phyloP scores from a whole-genome alignment of 2,888 invertebrate genomes.

The Aleiodes leptofemur region DNA sequence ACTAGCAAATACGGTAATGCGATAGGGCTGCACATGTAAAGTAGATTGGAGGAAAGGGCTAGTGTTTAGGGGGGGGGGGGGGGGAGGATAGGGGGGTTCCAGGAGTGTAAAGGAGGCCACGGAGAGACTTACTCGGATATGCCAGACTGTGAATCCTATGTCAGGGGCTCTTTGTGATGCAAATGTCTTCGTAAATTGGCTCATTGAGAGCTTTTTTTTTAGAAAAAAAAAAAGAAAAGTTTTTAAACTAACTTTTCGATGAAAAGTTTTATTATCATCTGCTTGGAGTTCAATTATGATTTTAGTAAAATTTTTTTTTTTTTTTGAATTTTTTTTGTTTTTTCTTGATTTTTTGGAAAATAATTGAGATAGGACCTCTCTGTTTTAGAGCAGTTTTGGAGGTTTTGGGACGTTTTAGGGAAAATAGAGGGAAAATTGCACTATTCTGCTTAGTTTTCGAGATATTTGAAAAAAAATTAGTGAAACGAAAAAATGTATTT shows the following conservation, averaged over 20 bases:
- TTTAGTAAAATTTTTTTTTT: not conserved
- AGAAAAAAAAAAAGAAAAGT: no score
- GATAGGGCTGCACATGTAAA: not conserved
- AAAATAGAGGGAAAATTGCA: no score
- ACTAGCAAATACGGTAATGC: constrained; percentile 10
- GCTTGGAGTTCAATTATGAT: not conserved
- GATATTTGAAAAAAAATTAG: not conserved
- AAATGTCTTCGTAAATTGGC: constrained; percentile 22
- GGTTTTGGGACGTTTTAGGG: no score
- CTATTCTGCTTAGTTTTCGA: no score
- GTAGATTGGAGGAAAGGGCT: not conserved
- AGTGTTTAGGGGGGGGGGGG: no score
- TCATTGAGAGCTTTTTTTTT: constrained; percentile 2
- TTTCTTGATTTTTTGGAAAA: no score
- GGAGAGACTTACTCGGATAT: constrained; percentile 22
- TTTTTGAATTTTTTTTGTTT: no score
- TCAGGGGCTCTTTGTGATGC: constrained; percentile 25
- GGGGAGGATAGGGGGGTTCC: not conserved
- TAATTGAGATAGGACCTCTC: no score
- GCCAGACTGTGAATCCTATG: constrained; percentile 7
- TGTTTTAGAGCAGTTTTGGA: no score
- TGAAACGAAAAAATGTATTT: not conserved
- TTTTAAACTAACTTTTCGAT: constrained; percentile 14
- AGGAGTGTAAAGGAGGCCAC: constrained; percentile 8
- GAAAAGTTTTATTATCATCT: constrained; percentile 25